phyloP scores from a whole-genome alignment of 2,888 invertebrate species.

The Spisula subtruncata region DNA sequence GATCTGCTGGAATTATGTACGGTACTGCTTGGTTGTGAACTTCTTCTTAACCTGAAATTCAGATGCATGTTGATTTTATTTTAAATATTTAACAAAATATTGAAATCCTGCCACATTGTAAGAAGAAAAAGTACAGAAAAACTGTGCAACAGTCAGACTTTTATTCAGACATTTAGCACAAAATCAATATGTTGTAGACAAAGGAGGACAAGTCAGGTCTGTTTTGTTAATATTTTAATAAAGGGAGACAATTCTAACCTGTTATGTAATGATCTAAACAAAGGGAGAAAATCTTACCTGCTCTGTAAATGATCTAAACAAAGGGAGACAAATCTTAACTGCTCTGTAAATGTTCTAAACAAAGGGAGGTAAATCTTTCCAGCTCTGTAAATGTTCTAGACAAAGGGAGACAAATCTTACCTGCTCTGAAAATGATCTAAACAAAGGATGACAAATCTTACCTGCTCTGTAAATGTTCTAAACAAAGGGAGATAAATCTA shows the following conservation, averaged over 20 bases:
- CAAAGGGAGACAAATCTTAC: conserved; percentile 87
- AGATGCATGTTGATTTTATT: not conserved
- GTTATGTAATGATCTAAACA: not conserved
- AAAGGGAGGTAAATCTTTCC: not conserved
- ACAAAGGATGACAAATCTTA: too few species aligned
- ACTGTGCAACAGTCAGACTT: too few species aligned
- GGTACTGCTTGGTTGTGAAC: conserved; percentile 70
- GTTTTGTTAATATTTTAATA: not conserved
- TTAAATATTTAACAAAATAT: not conserved
- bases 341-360: conserved; percentile 91
- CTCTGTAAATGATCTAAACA: not conserved
- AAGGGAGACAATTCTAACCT: not conserved
- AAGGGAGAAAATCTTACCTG: not conserved
- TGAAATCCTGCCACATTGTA: too few species aligned
- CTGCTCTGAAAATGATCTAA: conserved; percentile 93
- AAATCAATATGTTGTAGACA: too few species aligned
- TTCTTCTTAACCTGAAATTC: conserved; percentile 75
- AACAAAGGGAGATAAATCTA: not conserved
- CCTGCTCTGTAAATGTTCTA: not conserved
- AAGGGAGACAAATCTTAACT: conserved; percentile 89
- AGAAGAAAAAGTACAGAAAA: too few species aligned
- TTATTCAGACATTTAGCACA: too few species aligned
- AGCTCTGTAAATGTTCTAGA: not conserved
- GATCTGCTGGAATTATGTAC: conserved; percentile 76
- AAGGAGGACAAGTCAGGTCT: too few species aligned